These are phyloP conservation scores for Mesoligia furuncula DNA, from an alignment of 2,888 invertebrate species.

Conservation along the genomic window DNA sequence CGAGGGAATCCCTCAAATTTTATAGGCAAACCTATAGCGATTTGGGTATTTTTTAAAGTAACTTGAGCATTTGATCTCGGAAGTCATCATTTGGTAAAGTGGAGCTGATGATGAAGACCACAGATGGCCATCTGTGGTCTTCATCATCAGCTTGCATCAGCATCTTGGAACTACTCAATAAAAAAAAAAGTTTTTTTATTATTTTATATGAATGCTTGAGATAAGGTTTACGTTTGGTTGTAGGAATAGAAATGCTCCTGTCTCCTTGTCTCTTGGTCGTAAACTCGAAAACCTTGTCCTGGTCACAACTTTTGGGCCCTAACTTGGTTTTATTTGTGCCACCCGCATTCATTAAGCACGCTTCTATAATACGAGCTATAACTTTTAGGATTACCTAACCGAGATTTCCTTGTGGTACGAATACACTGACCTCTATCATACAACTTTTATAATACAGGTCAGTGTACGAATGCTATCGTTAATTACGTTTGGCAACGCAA, in stretches of 20 bases:
- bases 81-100: too few relatives aligned
- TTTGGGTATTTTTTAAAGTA: too few relatives aligned
- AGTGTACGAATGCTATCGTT: neutral
- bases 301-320: neutral
- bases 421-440: too few relatives aligned
- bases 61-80: too few relatives aligned
- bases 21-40: too few relatives aligned
- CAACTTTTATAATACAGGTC: too few relatives aligned
- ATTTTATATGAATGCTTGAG: conserved; percentile 5
- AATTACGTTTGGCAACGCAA: neutral
- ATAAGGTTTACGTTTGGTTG: neutral
- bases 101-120: too few relatives aligned
- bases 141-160: too few relatives aligned
- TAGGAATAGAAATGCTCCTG: neutral
- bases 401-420: neutral
- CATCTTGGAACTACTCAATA: too few relatives aligned
- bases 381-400: neutral
- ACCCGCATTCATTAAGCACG: neutral
- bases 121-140: too few relatives aligned
- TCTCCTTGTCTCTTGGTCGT: neutral
- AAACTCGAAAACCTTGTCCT: neutral
- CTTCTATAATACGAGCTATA: neutral
- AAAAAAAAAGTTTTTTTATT: too few relatives aligned
- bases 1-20: too few relatives aligned
- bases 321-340: neutral